Conservation (phyloP, 1,140 invertebrate species). For the Drosophila kurseongensis region DNA sequence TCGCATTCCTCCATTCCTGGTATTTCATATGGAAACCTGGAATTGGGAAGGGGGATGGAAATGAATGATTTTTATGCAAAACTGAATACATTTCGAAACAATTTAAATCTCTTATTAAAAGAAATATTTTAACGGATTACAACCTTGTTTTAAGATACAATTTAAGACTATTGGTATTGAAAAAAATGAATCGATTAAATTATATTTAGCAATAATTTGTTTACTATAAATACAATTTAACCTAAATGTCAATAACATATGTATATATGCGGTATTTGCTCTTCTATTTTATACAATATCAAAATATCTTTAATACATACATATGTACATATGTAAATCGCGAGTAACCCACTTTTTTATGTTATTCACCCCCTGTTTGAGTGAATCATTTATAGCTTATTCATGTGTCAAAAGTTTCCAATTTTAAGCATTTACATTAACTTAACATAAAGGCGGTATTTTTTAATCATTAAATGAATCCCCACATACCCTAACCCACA, state of each 20-base stretch:
- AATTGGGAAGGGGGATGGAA: conserved; percentile 1
- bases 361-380: not conserved
- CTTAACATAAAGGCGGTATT: not conserved
- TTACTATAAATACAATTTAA: no score
- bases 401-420: conserved; percentile 1
- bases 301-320: no score
- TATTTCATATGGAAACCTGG: conserved; percentile 22
- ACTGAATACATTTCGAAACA: not conserved
- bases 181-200: no score
- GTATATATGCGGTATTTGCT: no score
- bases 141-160: no score
- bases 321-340: not conserved
- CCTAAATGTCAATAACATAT: no score
- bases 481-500: not conserved
- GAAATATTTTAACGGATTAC: no score
- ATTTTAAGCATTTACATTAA: conserved; percentile 8
- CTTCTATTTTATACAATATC: no score
- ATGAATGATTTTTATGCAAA: not conserved
- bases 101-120: no score
- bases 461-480: not conserved
- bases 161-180: no score
- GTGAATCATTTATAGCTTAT: conserved; percentile 13
- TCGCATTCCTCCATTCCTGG: conserved; percentile 32
- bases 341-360: conserved; percentile 1
- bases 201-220: no score